phyloP scores from a whole-genome alignment of 37 sponge, comb jelly and placozoan species.

The Aplysina aerophoba region DNA sequence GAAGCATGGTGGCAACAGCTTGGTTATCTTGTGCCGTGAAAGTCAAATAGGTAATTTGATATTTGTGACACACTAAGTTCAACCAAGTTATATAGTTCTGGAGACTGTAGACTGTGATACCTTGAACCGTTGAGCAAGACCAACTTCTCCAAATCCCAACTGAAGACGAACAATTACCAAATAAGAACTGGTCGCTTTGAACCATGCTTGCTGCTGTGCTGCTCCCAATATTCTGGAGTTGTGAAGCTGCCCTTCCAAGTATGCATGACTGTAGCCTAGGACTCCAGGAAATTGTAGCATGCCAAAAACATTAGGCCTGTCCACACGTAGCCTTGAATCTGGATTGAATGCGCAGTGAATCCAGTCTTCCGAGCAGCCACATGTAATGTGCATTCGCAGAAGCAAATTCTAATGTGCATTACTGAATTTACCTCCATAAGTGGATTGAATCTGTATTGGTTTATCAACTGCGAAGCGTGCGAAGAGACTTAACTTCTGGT shows the following conservation, averaged over 20 bases:
- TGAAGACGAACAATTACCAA: constrained; percentile 5
- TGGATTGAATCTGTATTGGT: no score
- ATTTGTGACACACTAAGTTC: neutral
- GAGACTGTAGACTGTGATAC: constrained; percentile 22
- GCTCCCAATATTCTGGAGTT: neutral
- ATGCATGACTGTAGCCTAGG: neutral
- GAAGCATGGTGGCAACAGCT: constrained; percentile 27
- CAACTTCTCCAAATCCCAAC: neutral
- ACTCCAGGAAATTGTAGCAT: constrained; percentile 11
- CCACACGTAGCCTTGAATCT: no score
- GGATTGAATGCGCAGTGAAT: no score
- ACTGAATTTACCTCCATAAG: no score
- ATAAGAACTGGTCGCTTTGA: constrained; percentile 15
- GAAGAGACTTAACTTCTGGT: no score
- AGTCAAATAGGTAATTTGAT: neutral
- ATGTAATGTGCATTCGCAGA: no score
- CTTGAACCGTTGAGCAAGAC: constrained; percentile 3
- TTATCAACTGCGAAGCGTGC: no score
- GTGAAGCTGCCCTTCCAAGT: constrained; percentile 11
- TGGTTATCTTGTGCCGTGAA: constrained; percentile 14
- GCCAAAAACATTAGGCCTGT: constrained; percentile 14
- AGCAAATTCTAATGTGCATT: no score
- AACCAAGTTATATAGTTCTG: constrained; percentile 8
- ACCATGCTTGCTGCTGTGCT: neutral
- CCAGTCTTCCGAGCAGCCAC: no score